Conservation (phyloP, 2,888 invertebrate species). For the Cryptops parisi region DNA sequence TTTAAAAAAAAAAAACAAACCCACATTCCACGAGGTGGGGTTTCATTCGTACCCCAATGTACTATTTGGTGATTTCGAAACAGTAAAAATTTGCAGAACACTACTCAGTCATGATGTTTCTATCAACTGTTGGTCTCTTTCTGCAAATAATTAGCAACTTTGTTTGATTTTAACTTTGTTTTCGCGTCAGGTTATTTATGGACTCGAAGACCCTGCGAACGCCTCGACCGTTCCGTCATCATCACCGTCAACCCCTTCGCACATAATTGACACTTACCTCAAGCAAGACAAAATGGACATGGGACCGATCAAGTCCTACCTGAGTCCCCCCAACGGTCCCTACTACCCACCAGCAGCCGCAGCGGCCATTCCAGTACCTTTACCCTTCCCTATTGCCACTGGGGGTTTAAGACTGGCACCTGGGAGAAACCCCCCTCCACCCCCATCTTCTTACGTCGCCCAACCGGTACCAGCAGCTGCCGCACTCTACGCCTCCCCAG, state of each 20-base stretch:
- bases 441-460: neutral
- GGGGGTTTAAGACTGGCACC: conserved; percentile 17
- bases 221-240: neutral
- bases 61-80: no score
- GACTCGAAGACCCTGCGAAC: no score
- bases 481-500: neutral
- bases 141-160: no score
- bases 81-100: no score
- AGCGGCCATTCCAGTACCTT: conserved; percentile 16
- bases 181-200: no score
- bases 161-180: no score
- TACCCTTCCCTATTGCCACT: conserved; percentile 14
- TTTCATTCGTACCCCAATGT: no score
- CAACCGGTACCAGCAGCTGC: neutral
- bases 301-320: conserved; percentile 17
- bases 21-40: no score
- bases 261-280: neutral
- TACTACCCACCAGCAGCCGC: conserved; percentile 12
- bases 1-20: no score
- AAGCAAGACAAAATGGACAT: conserved; percentile 15
- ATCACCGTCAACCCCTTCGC: neutral
- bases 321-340: conserved; percentile 3
- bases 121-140: no score
- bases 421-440: conserved; percentile 5
- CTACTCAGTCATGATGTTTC: no score